Evolutionary conservation across 2,888 invertebrate genomes (phyloP), one percentile per base, ranked within the genome.

Genomic region (Campopleginae sp.): DNA sequence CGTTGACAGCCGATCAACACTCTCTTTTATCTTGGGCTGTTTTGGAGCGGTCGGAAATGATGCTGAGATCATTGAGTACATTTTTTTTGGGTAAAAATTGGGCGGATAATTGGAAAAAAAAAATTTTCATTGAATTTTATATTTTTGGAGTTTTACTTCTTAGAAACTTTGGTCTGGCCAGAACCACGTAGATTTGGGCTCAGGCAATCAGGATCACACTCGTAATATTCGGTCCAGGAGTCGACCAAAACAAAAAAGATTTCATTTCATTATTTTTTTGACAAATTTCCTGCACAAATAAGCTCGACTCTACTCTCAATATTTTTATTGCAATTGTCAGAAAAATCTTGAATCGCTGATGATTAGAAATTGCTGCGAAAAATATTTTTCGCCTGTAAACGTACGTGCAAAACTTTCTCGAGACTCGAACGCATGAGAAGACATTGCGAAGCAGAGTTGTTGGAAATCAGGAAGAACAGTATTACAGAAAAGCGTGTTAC

Each of bases 381-480:
- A 14, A 14, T 14, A 1, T 1, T 27, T 14, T 58, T 27, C 0
- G 3, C 27, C 27, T 58, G 58, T 27, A 14, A 27, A 0, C 14
- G 14, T 27, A 4, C 14, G 58, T 12, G 14, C 14, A 3, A 14
- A 58, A 58, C 3, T 1, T 4, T 12, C 14, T 27, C 46, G 27
- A 58, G 14, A 27, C 14, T 27, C 14, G 14, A 58, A 70, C 31
- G 33, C 48, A 70, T 19, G 70, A 33, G 14, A 58, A 58, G 72
- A 72, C 72, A 58, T 72, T 72, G 72, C 72, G 54, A 58, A 71
- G 17, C 17, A 23, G 63, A 65, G 76, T 65, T 23, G 76, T 65
- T 76, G 74, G 61, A 65, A 76, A 74, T 65, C 46, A 76, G 48
- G 48, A 65, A 76, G 38, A 65, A 76, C 76, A 76, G 76, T 76